Base-by-base conservation (phyloP, 2,113 vertebrate species). In the Charina bottae region DNA sequence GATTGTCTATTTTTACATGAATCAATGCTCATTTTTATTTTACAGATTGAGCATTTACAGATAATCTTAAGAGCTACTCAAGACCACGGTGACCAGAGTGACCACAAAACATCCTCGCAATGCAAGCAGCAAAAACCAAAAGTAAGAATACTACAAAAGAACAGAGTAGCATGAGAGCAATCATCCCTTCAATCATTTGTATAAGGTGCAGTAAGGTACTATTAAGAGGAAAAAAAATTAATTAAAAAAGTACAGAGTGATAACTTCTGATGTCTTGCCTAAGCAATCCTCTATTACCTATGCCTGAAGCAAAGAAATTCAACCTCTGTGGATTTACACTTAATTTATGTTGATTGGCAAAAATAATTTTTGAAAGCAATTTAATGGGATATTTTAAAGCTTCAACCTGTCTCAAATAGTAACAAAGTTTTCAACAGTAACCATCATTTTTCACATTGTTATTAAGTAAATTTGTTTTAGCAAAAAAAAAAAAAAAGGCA, bases 401-500 rank as follows among this genome's bases (percentile, higher is more conserved):
- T 0, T 33, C 91, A 94, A 93, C 89, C 17, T 92, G 86, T 33
- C 0, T 88, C 86, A 93, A 17, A 94, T 60, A 24, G 49, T 33
- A 94, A 60, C 90, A 95, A 88, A 83, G 89, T 95, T 92, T 90
- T 62, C 88, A 94, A 60, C 87, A 90, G 54, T 55, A 85, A 95
- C 94, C 92, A 91, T 93, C 90, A 94, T 90, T 94, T 78, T 91
- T 90, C 94, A 92, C 58, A 90, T 84, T 85, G 96, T 28, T 95
- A 94, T 95, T 90, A 95, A 95, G 95, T 95, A 96, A 93, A 93
- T 94, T 95, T 94, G 93, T 90, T 92, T 88, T 87, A 0, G 0
- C 64, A n/a, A 94, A 97, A 92, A 93, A 88, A n/a, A 94, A 97
- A 92, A 93, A 88, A 93, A 90, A 93, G 91, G 42, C 91, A 96